Evolutionary conservation across 1,140 invertebrate species (phyloP), one percentile per base, ranked within the genome.

Genomic region (Drosophila elegans): DNA sequence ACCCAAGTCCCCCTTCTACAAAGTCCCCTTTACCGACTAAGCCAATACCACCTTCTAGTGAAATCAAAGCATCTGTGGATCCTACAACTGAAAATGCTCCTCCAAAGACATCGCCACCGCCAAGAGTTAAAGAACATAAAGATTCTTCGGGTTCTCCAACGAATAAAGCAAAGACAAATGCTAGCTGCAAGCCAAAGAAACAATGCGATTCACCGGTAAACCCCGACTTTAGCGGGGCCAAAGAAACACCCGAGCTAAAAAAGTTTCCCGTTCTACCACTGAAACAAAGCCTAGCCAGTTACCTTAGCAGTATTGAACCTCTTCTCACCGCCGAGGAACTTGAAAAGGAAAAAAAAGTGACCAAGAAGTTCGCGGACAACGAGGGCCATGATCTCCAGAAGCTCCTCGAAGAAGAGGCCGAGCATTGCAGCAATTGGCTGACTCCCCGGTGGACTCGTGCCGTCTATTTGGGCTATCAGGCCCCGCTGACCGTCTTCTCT

Each of bases 361-460:
- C 95, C 3, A 92, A 94, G 79, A 94, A 96, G 38, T 98, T 98
- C 93, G 93, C 92, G 29, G 80, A 92, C 16, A 91, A 94, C 13
- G 93, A 93, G 66, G 97, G 96, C n/a, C 91, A 93, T 53, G 93
- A 95, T 78, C 92, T 98, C n/a, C 97, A 98, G 91, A 77, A 75
- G 34, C 82, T 96, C 9, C 80, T 97, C 6, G 93, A 95, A 82
- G 91, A 94, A 49, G 93, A 93, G 78, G 95, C 95, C 3, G 67
- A 92, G 55, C 90, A 91, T 16, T 93, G 93, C 61, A 93, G 93
- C 49, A 97, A 97, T 91, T 96, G 97, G 97, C 93, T 97, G 45
- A 94, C 94, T 60, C 95, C 96, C 32, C 97, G 96, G 95, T 97
- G 96, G 96, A 91, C 97, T 7, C 93, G 94, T 42, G 93, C 93